Evolutionary conservation across 2,797 vertebrate species (phyloP).

Genomic region (Bufotes viridis): DNA sequence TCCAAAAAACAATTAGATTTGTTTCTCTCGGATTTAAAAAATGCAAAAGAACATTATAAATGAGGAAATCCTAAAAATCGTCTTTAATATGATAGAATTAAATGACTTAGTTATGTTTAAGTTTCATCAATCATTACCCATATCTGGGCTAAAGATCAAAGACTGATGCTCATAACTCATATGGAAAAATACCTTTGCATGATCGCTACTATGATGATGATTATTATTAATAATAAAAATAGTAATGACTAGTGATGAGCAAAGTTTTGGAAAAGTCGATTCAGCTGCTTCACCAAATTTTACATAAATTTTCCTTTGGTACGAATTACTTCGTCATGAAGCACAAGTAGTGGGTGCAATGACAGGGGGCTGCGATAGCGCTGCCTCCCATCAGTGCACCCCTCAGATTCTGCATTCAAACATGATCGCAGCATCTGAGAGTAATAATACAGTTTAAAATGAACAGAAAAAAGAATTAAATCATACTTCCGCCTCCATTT

Average conservation of each 20-base stretch:
- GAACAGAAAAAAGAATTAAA: no score
- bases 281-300: no score
- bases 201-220: not conserved
- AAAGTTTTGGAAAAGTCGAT: no score
- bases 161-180: not conserved
- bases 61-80: constrained; percentile 55
- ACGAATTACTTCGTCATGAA: no score
- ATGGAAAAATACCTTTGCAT: not conserved
- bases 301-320: no score
- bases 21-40: constrained; percentile 62
- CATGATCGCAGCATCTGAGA: no score
- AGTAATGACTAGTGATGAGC: not conserved
- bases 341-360: no score
- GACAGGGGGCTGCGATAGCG: no score
- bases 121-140: constrained; percentile 67
- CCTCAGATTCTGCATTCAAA: no score
- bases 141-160: constrained; percentile 54
- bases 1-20: constrained; percentile 65
- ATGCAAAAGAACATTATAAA: constrained; percentile 66
- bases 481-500: no score
- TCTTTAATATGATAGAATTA: constrained; percentile 42
- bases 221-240: constrained; percentile 4
- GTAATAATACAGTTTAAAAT: no score
- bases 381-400: no score
- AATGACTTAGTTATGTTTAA: constrained; percentile 62